Conservation (phyloP, 2,888 invertebrate species). For the Ptychoptera albimana region DNA sequence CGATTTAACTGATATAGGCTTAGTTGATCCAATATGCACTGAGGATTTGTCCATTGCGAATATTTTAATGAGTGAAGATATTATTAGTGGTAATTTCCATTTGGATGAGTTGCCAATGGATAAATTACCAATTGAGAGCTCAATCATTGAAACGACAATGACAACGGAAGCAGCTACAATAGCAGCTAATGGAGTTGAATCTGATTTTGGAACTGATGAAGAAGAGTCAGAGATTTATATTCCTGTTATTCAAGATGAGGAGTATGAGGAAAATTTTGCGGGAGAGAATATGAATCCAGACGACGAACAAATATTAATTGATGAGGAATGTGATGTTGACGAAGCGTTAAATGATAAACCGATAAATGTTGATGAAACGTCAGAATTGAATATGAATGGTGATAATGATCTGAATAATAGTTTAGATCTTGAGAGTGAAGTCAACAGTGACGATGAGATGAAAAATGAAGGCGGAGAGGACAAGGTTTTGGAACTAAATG, state of each 20-base stretch:
- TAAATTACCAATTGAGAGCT: background rate
- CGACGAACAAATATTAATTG: background rate
- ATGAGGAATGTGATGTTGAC: background rate
- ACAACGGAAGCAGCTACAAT: too few species aligned
- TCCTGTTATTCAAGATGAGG: background rate
- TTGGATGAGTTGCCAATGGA: background rate
- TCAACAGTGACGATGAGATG: background rate
- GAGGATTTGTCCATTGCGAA: background rate
- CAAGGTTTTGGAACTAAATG: too few species aligned
- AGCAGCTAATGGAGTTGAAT: background rate
- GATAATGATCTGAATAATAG: background rate
- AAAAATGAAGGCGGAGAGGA: too few species aligned
- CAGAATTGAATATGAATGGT: background rate
- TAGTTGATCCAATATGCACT: constrained; percentile 1
- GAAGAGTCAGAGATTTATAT: too few species aligned
- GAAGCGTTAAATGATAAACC: too few species aligned
- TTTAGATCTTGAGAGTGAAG: too few species aligned
- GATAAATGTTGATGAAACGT: background rate
- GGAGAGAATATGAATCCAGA: background rate
- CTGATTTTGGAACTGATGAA: background rate
- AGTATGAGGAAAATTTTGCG: background rate
- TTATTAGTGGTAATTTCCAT: background rate
- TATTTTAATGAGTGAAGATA: background rate
- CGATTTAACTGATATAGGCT: constrained; percentile 2
- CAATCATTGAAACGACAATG: too few species aligned